Evolutionary conservation across 2,888 invertebrate species (phyloP).

Genomic region (Tillus elongatus): DNA sequence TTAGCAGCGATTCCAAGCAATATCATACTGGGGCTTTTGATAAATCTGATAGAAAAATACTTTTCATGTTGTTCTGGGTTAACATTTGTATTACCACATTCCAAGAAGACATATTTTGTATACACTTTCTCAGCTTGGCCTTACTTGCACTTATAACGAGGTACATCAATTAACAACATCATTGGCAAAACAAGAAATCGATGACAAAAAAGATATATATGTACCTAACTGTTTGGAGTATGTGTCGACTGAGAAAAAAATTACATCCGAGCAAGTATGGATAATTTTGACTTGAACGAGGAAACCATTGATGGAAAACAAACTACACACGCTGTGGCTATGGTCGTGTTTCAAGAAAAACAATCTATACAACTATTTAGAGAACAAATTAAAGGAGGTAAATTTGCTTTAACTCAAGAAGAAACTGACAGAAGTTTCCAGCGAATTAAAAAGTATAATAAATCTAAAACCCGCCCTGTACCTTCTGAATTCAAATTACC

Average conservation of each 20-base stretch:
- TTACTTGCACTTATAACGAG: slow-evolving; percentile 9
- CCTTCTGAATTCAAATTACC: not conserved
- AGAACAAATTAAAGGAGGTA: not conserved
- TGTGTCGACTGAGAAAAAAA: not conserved
- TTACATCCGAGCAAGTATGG: slow-evolving; percentile 1
- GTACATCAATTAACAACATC: slow-evolving; percentile 8
- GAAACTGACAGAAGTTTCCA: not conserved
- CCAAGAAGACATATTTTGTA: slow-evolving; percentile 5
- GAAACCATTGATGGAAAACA: slow-evolving; percentile 8
- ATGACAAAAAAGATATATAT: slow-evolving; percentile 3
- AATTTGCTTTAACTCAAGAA: not conserved
- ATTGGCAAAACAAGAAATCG: slow-evolving; percentile 5
- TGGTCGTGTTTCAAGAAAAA: slow-evolving; percentile 11
- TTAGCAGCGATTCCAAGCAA: too few species aligned
- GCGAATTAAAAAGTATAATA: not conserved
- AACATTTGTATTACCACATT: too few species aligned
- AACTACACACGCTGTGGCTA: slow-evolving; percentile 10
- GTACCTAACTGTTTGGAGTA: not conserved
- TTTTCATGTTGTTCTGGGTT: too few species aligned
- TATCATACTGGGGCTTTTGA: too few species aligned
- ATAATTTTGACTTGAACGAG: slow-evolving; percentile 3
- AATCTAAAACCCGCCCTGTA: slow-evolving; percentile 1
- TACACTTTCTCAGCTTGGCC: slow-evolving; percentile 2
- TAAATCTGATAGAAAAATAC: too few species aligned
- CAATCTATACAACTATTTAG: not conserved